Base-by-base conservation (phyloP, 2,113 vertebrate species). In the Pelmatolapia mariae region DNA sequence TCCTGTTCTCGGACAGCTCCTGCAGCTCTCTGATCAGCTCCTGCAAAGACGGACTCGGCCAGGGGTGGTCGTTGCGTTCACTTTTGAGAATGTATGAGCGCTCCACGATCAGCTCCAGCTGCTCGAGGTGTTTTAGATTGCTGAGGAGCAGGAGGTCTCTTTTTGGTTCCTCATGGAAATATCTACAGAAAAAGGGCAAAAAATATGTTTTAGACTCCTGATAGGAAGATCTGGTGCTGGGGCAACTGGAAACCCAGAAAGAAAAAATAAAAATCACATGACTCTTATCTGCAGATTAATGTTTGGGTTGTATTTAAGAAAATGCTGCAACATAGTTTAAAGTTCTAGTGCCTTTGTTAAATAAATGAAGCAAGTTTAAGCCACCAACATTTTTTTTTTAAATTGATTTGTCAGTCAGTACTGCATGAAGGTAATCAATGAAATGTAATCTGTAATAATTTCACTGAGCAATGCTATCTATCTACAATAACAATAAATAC, bases 101-200 rank as follows among this genome's bases (percentile, higher is more conserved):
- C 80, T 95, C 93, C 85, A 94, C 92, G 86, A 94, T 86, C 29
- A 95, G 93, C 83, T 94, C 94, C 90, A 95, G 85, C 8, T 78
- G 90, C 83, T 87, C 86, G 86, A 95, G 85, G 87, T 94, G 92
- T 1, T 79, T 85, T 33, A 95, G 87, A 11, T 88, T 87, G 54
- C 89, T 83, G 68, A 95, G 93, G 84, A 87, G 86, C 52, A 95
- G 89, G 7, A 95, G 89, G 84, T 95, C 93, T 2, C 93, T 94
- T 85, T 95, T 91, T 4, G 93, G 94, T 10, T 94, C 92, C 7
- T 92, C 80, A 0, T 81, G 88, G 52, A 92, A 90, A 56, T 94
- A 95, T 45, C 94, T 95, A 82, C 18, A 73, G 12, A 19, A 54
- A 79, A 5, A 3, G 2, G 29, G 31, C 16, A 12, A 10, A 36